Percentiles rank a stretch among this genome's conserved stretches.
These are phyloP conservation scores for Neoitamus cyanurus DNA, from an alignment of 2,888 invertebrate species.

Conservation along the genomic window DNA sequence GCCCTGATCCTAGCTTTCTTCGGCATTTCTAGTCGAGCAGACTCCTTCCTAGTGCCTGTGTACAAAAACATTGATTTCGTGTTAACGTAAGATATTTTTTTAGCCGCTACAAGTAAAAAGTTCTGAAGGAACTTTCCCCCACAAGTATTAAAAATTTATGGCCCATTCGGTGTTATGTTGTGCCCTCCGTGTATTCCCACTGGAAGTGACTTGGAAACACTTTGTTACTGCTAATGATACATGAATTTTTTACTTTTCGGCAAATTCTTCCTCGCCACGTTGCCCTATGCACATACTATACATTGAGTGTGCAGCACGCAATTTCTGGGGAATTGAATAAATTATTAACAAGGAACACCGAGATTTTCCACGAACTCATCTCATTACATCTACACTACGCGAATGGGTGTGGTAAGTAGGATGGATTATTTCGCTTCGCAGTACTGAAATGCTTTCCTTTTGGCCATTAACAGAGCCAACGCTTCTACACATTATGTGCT, in stretches of 20 bases:
- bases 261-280: neutral
- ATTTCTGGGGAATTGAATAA: constrained; percentile 20
- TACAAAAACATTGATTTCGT: constrained; percentile 23
- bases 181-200: neutral
- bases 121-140: neutral
- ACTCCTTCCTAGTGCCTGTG: neutral
- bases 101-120: constrained; percentile 9
- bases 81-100: constrained; percentile 24
- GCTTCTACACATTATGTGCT: neutral
- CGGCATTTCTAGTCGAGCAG: neutral
- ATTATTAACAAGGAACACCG: constrained; percentile 23
- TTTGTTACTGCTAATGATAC: constrained; percentile 42
- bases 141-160: constrained; percentile 39
- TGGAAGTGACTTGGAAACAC: constrained; percentile 1
- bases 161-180: neutral
- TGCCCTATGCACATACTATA: neutral
- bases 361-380: constrained; percentile 8
- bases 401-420: neutral
- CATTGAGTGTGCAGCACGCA: neutral
- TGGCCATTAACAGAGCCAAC: neutral
- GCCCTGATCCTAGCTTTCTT: neutral
- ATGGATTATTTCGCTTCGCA: neutral
- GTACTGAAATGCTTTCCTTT: neutral
- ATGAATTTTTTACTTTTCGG: constrained; percentile 38
- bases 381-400: neutral